Base-by-base conservation (phyloP, 2,888 invertebrate genomes). In the Yponomeuta malinellus region DNA sequence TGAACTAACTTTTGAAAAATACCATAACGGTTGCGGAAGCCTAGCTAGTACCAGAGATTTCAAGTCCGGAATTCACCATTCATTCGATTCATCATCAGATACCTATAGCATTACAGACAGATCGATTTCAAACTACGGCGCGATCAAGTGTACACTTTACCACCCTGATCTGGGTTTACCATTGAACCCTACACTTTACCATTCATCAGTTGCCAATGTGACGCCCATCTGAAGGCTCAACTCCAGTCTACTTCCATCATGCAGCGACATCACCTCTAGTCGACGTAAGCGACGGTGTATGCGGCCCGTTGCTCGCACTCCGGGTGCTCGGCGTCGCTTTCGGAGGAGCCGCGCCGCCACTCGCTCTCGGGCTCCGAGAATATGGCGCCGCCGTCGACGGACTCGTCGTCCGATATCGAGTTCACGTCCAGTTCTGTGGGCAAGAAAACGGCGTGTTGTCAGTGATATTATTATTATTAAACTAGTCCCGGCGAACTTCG, bases 321-420 rank as follows among this genome's bases (percentile, higher is more conserved):
- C 0, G 94, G 94, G 71, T 93, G 88, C 74, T 94, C 94, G 0
- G 84, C 77, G 70, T 85, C 84, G 73, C 74, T 72, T 43, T 83
- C 85, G 74, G 73, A 73, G 10, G 82, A 79, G 37, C 75, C 78
- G 4, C 77, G 82, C 52, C 77, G 78, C 95, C 95, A 95, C 77
- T 95, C 95, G 78, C 95, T 95, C 84, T 95, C 95, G 0, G 95
- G 95, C 79, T 95, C 95, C 0, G 95, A 95, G 83, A 95, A 95
- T 74, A 95, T 90, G 74, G 93, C 94, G 72, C 88, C 85, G 66
- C 94, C 94, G 31, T 93, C 81, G 8, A 94, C 81, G 8, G 90
- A 89, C 72, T 95, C 95, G 73, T 94, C 94, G 73, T 85, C 85
- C 3, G 64, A 64, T 74, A 84, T 77, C 1, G 79, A 83, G 23